Evolutionary conservation across 2,888 invertebrate genomes (phyloP), one percentile per base, ranked within the genome.

Genomic region (Adelognathus sp.): DNA sequence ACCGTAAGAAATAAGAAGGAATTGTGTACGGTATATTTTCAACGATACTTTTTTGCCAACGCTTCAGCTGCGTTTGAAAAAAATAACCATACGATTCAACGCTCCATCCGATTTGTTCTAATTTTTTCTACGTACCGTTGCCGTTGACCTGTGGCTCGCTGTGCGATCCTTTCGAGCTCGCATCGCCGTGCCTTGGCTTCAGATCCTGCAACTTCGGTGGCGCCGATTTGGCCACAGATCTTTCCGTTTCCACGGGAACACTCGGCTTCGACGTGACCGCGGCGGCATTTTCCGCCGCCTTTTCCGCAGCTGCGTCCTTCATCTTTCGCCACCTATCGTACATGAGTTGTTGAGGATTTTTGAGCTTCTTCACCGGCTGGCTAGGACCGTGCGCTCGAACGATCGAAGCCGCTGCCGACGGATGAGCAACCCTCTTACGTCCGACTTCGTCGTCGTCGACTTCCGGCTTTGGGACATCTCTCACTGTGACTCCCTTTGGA

Each of bases 401-500:
- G 6, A 86, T 72, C 29, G 76, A 85, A 3, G 77, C 71, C 31
- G 85, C 85, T 11, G 91, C 90, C 9, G 88, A 89, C 33, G 91
- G 94, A 89, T 96, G 95, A 9, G 97, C 97, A 50, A 96, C 93
- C 85, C 97, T 93, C 86, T 96, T 96, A 86, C 94, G 95, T 21
- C 92, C 92, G 2, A 88, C 64, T 0, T 86, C 81, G 24, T 90
- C 89, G 58, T 79, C 76, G 29, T 87, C 89, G 31, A 87, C 86
- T 1, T 80, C 73, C 58, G 88, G 87, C 16, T 81, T 81, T 2
- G 81, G 27, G 9, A 82, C 76, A 44, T 85, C 84, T 72, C 85
- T 88, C 24, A 82, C 66, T 1, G 81, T 71, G 1, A 83, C 74
- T 21, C 82, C 80, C 80, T 88, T 90, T 1, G 89, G 86, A 73